Evolutionary conservation across 2,797 vertebrate species (phyloP).

Genomic region (Dryobates pubescens): DNA sequence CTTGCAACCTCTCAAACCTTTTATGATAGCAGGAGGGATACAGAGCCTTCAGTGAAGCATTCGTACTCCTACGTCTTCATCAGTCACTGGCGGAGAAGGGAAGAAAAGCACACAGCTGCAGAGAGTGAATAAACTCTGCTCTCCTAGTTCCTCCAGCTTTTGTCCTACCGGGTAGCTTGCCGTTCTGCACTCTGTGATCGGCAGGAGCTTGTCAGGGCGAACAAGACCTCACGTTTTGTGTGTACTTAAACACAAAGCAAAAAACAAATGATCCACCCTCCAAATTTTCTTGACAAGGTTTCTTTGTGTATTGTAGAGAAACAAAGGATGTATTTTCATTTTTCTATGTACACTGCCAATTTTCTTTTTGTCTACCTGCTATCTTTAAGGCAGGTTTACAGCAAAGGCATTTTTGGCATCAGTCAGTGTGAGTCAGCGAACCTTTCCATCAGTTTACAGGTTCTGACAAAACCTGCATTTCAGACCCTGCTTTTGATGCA

Average conservation of each 20-base stretch:
- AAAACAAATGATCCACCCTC: neutral
- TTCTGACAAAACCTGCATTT: conserved; percentile 53
- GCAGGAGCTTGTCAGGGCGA: neutral
- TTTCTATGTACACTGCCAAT: neutral
- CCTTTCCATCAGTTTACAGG: conserved; percentile 37
- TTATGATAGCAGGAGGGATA: neutral
- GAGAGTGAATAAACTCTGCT: neutral
- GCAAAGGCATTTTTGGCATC: conserved; percentile 19
- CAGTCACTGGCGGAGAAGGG: neutral
- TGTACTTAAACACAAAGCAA: neutral
- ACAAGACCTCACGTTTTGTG: neutral
- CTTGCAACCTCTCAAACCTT: conserved; percentile 8
- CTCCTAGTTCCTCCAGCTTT: neutral
- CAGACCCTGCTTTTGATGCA: conserved; percentile 22
- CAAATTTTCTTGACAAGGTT: neutral
- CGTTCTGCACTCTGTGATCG: accelerated
- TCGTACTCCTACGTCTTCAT: neutral
- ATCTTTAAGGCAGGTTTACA: conserved; percentile 41
- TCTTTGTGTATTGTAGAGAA: neutral
- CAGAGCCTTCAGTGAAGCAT: neutral
- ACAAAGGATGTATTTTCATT: conserved; percentile 5
- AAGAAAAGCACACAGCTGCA: neutral
- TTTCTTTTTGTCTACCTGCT: neutral
- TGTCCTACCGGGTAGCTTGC: neutral
- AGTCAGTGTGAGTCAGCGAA: conserved; percentile 1